Evolutionary conservation across 2,113 vertebrate genomes (phyloP).

Genomic region (Neogale vison): DNA sequence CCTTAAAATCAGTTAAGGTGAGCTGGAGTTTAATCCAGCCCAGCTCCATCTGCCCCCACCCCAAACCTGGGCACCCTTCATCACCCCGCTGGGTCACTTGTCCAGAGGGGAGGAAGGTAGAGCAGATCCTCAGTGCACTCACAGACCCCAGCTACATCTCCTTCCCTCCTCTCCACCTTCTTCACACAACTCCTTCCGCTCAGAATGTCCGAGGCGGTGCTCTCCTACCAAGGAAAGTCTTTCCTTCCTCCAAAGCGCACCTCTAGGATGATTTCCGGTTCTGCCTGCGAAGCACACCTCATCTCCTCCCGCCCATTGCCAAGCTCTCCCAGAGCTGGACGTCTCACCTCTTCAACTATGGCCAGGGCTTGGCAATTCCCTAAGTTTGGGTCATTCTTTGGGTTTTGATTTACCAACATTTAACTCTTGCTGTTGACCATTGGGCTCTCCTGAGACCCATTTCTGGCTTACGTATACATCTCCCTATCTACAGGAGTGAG

Average conservation of each 20-base stretch:
- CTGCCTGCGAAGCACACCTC: not conserved
- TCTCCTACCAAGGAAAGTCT: not conserved
- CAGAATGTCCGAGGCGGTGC: not conserved
- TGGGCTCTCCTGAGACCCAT: not conserved
- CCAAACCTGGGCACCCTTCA: not conserved
- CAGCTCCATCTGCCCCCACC: not conserved
- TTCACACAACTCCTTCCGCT: not conserved
- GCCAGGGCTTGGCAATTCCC: not conserved
- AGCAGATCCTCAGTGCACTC: no score
- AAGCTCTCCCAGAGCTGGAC: not conserved
- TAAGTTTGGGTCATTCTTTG: not conserved
- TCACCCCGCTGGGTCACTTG: not conserved
- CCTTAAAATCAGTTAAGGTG: not conserved
- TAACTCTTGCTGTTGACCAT: not conserved
- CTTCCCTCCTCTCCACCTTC: not conserved
- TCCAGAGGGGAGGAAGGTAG: not conserved
- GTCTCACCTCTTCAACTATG: not conserved
- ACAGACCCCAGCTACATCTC: fast-evolving
- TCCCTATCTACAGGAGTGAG: not conserved
- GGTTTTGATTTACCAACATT: not conserved
- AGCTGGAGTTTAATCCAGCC: not conserved
- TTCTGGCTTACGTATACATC: not conserved
- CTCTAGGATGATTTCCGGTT: not conserved
- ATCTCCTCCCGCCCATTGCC: not conserved
- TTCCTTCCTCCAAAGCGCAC: not conserved